These are phyloP conservation scores for Pinna nobilis DNA, from an alignment of 1,140 invertebrate species.

Conservation along the genomic window DNA sequence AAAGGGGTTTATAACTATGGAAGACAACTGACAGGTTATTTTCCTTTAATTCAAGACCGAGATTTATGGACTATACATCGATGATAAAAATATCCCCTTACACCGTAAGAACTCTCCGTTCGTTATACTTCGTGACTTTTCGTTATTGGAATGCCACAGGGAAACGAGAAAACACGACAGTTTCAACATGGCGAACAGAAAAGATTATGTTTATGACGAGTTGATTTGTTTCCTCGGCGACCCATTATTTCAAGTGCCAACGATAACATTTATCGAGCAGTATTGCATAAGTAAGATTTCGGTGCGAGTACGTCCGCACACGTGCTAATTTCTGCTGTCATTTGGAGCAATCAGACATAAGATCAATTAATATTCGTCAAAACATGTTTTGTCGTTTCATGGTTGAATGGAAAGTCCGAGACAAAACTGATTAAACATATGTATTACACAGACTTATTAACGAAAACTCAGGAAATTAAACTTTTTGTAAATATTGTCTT, in stretches of 20 bases:
- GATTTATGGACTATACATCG: neutral
- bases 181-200: constrained; percentile 60
- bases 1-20: constrained; percentile 4
- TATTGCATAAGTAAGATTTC: constrained; percentile 65
- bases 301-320: neutral
- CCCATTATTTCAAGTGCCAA: constrained; percentile 68
- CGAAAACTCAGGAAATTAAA: too few species aligned
- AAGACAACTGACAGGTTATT: constrained; percentile 13
- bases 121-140: neutral
- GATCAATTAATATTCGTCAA: too few species aligned
- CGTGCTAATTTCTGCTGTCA: too few species aligned
- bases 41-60: neutral
- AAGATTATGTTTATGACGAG: constrained; percentile 61
- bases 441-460: too few species aligned
- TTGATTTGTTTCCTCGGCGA: constrained; percentile 60
- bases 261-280: constrained; percentile 68
- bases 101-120: neutral
- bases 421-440: too few species aligned
- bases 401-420: too few species aligned
- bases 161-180: constrained; percentile 10
- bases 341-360: too few species aligned
- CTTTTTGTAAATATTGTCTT: too few species aligned
- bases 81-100: neutral
- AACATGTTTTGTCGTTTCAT: too few species aligned
- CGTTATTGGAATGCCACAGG: neutral